Base-by-base conservation (phyloP, 2,888 invertebrate genomes). In the Andrena camellia region DNA sequence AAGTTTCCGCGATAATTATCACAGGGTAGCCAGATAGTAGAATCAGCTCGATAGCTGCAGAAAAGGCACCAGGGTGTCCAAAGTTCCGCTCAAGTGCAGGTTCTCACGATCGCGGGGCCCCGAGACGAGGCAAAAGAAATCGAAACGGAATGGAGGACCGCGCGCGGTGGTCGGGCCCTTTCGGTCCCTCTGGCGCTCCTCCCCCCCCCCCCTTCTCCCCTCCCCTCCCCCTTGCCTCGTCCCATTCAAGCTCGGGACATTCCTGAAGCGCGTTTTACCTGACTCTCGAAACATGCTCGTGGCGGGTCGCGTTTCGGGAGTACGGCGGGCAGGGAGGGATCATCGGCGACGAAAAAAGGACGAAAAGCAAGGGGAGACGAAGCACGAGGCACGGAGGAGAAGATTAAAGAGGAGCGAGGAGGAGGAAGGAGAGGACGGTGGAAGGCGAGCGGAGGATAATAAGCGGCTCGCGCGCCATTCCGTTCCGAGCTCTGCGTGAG, bases 131-230 rank as follows among this genome's bases (percentile, higher is more conserved):
- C 71, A 3, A 31, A 52, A 60, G 8, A 57, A 62, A 52, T 84
- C 84, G 85, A 85, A 85, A 84, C 81, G 66, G 81, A 78, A 84
- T 78, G 60, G 83, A 70, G 76, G 69, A 71, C 64, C 35, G 5
- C n/a, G 7, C 35, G 5, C n/a, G 7, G 42, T n/a, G 29, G 17
- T 20, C 42, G 66, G 60, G 17, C 70, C 78, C 71, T 73, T 76
- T 78, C 57, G 68, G 2, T 59, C 76, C 63, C 67, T 52, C 66
- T 59, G 74, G 48, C 26, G 31, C 50, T 26, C 60, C 62, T 69
- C 76, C 62, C 64, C n/a, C 42, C 33, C 26, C 1, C 63, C 20
- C 48, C 60, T 62, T 42, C 31, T 2, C 70, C 33, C 23, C 60
- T 66, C 17, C 31, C 29, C 33, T 0, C 71, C 35, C 50, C 35